Conservation (phyloP, 2,888 invertebrate species). For the Diogma glabrata region DNA sequence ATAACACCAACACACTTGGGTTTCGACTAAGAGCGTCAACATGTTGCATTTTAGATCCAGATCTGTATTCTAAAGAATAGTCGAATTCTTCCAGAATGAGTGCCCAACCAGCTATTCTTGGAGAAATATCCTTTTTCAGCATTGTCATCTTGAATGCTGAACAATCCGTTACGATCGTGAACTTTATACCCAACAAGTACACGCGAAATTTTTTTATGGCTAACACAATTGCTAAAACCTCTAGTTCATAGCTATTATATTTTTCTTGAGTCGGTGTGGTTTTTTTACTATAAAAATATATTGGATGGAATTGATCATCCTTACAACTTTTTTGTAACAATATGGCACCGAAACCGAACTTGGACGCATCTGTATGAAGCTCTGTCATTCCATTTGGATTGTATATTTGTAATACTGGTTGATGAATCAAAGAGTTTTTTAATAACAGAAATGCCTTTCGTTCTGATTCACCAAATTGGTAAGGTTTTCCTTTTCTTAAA, state of each 20-base stretch:
- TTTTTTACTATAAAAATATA: background rate
- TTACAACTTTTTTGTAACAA: background rate
- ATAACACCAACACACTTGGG: too few relatives aligned
- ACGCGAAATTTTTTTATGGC: too few relatives aligned
- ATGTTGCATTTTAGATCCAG: too few relatives aligned
- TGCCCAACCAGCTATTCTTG: too few relatives aligned
- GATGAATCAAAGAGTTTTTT: background rate
- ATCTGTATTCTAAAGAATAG: too few relatives aligned
- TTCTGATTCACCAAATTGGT: background rate
- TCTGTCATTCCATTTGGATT: background rate
- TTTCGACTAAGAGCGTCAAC: too few relatives aligned
- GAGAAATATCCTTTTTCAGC: too few relatives aligned
- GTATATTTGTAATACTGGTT: slow-evolving; percentile 3
- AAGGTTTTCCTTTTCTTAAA: background rate
- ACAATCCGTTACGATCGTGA: too few relatives aligned
- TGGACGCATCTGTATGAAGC: background rate
- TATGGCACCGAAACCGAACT: background rate
- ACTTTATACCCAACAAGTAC: too few relatives aligned
- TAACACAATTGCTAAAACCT: background rate
- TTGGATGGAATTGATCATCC: background rate
- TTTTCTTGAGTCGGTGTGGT: background rate
- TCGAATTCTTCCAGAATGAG: too few relatives aligned
- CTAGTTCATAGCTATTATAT: background rate
- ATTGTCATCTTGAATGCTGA: too few relatives aligned
- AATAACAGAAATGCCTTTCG: background rate